A percentile compares a stretch with the other conserved stretches of the same genome.
These are phyloP conservation scores for Chrysogorgia sp. DNA, from an alignment of 92 coral and sea anemone genomes.

Conservation along the genomic window DNA sequence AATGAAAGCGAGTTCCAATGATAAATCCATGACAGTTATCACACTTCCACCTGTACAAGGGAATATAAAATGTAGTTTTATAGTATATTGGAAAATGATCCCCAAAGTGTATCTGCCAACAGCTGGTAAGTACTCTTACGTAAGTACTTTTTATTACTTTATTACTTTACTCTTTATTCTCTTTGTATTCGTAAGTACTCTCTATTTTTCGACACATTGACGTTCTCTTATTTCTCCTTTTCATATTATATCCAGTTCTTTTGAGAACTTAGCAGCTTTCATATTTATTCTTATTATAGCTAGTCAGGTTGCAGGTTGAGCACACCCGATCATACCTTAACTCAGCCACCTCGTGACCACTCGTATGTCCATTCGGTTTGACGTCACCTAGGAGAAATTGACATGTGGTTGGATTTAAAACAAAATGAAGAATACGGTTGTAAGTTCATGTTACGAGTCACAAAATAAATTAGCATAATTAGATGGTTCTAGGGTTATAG, in stretches of 20 bases:
- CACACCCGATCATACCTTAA: slow-evolving; percentile 54
- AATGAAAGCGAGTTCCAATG: slow-evolving; percentile 93
- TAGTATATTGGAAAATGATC: not conserved
- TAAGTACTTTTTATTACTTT: too few relatives aligned
- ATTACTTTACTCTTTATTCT: not conserved
- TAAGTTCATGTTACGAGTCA: too few relatives aligned
- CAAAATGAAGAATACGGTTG: not conserved
- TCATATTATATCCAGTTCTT: too few relatives aligned
- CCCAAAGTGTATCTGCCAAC: not conserved
- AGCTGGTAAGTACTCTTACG: too few relatives aligned
- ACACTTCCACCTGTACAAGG: slow-evolving; percentile 72
- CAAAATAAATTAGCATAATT: too few relatives aligned
- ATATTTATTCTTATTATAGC: too few relatives aligned
- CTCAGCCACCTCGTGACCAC: slow-evolving; percentile 83
- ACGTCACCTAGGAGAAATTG: slow-evolving; percentile 68
- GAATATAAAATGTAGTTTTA: not conserved
- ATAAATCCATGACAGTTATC: slow-evolving; percentile 79
- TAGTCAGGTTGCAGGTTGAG: too few relatives aligned
- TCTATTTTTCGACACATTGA: too few relatives aligned
- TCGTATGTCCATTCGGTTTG: slow-evolving; percentile 81
- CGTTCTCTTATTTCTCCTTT: too few relatives aligned
- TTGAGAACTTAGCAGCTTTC: too few relatives aligned
- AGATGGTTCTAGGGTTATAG: too few relatives aligned
- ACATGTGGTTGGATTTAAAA: not conserved
- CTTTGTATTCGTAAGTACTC: too few relatives aligned